Percentiles rank a stretch among this genome's conserved stretches.
phyloP scores from a whole-genome alignment of 2,888 invertebrate genomes.

The Aricia artaxerxes region DNA sequence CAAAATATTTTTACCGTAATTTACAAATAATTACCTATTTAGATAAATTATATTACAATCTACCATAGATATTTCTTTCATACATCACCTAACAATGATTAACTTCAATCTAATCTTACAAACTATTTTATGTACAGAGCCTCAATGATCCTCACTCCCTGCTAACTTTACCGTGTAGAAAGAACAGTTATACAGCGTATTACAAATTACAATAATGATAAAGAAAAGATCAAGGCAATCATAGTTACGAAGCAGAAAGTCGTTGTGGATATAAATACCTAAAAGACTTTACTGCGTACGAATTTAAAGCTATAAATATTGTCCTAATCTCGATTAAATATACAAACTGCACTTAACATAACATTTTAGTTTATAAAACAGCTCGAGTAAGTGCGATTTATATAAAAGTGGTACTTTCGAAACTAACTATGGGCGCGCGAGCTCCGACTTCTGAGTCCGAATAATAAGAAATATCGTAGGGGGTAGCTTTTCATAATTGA shows the following conservation, averaged over 20 bases:
- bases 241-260: slow-evolving; percentile 53
- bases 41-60: not conserved
- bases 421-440: not conserved
- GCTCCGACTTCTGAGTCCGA: not conserved
- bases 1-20: not conserved
- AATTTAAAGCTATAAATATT: slow-evolving; percentile 17
- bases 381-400: not conserved
- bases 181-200: not conserved
- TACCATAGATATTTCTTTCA: not conserved
- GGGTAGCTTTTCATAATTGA: no score
- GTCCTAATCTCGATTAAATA: slow-evolving; percentile 6
- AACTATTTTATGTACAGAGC: slow-evolving; percentile 38
- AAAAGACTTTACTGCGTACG: slow-evolving; percentile 18
- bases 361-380: slow-evolving; percentile 4
- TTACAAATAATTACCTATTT: not conserved
- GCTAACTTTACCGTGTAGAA: slow-evolving; percentile 6
- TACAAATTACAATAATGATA: slow-evolving; percentile 41
- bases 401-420: slow-evolving; percentile 24
- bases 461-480: no score
- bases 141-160: slow-evolving; percentile 12
- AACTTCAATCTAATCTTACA: slow-evolving; percentile 73
- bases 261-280: slow-evolving; percentile 20
- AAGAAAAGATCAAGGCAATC: slow-evolving; percentile 78
- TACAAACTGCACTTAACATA: slow-evolving; percentile 21
- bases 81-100: slow-evolving; percentile 64